These are phyloP conservation scores for Uloborus diversus DNA, from an alignment of 1,140 invertebrate species.

Conservation along the genomic window DNA sequence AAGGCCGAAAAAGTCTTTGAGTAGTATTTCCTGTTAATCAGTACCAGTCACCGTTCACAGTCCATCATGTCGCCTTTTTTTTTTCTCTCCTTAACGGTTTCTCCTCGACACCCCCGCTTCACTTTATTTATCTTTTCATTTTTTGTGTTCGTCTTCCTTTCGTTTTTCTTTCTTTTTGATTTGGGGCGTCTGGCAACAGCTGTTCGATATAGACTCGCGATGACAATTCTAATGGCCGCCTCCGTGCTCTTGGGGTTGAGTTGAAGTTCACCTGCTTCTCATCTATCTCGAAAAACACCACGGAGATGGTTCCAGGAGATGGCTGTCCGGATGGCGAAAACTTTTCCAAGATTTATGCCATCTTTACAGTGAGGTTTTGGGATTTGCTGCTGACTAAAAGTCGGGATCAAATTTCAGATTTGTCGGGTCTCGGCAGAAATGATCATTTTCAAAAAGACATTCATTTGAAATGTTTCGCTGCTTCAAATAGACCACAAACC, in stretches of 20 bases:
- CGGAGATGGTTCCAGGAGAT: slow-evolving; percentile 7
- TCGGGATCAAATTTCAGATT: too few species aligned
- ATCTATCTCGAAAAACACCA: slow-evolving; percentile 39
- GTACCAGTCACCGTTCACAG: slow-evolving; percentile 40
- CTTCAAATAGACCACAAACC: too few species aligned
- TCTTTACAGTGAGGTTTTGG: too few species aligned
- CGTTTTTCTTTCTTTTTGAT: slow-evolving; percentile 35
- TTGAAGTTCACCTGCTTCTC: slow-evolving; percentile 52
- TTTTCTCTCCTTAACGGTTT: too few species aligned
- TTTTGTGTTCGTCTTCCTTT: slow-evolving; percentile 1
- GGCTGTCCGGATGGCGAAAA: slow-evolving; percentile 20
- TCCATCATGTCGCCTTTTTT: slow-evolving; percentile 35
- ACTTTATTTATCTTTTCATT: slow-evolving; percentile 2
- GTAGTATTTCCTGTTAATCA: slow-evolving; percentile 56
- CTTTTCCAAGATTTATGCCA: neutral
- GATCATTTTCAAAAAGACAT: too few species aligned
- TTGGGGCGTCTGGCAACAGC: slow-evolving; percentile 47
- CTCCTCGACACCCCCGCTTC: slow-evolving; percentile 45
- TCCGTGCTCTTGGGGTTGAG: slow-evolving; percentile 36
- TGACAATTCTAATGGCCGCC: slow-evolving; percentile 55
- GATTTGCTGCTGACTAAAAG: too few species aligned
- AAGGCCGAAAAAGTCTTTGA: slow-evolving; percentile 24
- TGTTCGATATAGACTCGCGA: slow-evolving; percentile 51
- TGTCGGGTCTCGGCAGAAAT: too few species aligned
- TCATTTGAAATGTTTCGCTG: too few species aligned